phyloP scores from a whole-genome alignment of 2,113 vertebrate genomes.

The Tachysurus vachellii region DNA sequence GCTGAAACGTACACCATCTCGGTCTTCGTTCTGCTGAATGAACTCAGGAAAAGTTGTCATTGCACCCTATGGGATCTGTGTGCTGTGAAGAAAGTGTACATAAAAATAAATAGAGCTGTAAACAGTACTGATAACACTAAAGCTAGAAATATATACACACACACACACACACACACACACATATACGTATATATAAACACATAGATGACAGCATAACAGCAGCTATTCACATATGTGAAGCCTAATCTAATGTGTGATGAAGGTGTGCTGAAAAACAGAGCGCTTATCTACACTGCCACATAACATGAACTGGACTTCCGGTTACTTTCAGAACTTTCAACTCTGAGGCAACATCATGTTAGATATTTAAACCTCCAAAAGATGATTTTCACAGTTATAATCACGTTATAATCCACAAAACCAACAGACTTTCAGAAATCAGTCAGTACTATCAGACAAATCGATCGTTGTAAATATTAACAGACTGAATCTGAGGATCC shows the following conservation, averaged over 20 bases:
- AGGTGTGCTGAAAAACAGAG: not conserved
- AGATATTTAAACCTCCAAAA: not conserved
- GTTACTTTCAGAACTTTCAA: constrained; percentile 20
- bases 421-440: not conserved
- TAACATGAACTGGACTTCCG: not conserved
- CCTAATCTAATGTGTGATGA: not conserved
- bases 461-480: too few relatives aligned
- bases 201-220: not conserved
- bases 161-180: not conserved
- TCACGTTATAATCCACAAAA: too few relatives aligned
- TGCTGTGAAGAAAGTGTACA: constrained; percentile 45
- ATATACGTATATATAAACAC: not conserved
- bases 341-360: not conserved
- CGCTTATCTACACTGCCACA: not conserved
- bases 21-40: constrained; percentile 96
- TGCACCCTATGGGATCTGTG: constrained; percentile 61
- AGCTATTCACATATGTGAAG: not conserved
- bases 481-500: too few relatives aligned
- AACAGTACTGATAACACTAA: not conserved
- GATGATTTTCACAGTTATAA: not conserved
- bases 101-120: not conserved
- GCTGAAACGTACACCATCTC: constrained; percentile 95
- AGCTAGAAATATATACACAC: not conserved
- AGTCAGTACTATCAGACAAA: not conserved
- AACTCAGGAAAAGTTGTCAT: constrained; percentile 98